phyloP scores from a whole-genome alignment of 2,888 invertebrate species.

The Rhaphigaster nebulosa region DNA sequence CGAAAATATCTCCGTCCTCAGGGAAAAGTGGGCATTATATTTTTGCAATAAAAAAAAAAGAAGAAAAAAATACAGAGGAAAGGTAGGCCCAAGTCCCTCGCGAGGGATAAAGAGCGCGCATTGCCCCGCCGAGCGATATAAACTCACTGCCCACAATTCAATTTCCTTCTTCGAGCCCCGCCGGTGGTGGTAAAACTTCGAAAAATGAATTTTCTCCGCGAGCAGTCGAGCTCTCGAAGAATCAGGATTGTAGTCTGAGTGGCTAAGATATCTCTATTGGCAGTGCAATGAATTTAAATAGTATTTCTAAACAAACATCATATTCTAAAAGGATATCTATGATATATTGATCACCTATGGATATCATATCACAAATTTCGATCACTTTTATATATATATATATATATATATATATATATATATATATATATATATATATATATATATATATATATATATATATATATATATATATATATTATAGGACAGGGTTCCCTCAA shows the following conservation, averaged over 20 bases:
- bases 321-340: too few relatives aligned
- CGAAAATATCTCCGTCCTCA: not conserved
- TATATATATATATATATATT: too few relatives aligned
- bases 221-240: not conserved
- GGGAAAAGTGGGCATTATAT: constrained; percentile 37
- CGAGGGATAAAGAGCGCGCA: not conserved
- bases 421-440: too few relatives aligned
- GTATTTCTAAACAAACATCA: too few relatives aligned
- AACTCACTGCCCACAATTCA: constrained; percentile 47
- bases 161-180: constrained; percentile 30
- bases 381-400: too few relatives aligned
- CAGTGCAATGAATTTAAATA: too few relatives aligned
- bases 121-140: constrained; percentile 22
- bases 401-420: too few relatives aligned
- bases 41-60: constrained; percentile 1
- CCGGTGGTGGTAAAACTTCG: not conserved
- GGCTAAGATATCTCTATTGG: not conserved
- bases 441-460: too few relatives aligned
- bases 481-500: too few relatives aligned
- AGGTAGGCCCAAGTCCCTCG: not conserved
- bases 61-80: not conserved
- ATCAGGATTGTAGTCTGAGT: not conserved
- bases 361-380: too few relatives aligned
- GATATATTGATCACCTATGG: too few relatives aligned
- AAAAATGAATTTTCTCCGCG: constrained; percentile 4